Evolutionary conservation across 2,888 invertebrate species (phyloP), one percentile per base, ranked within the genome.

Genomic region (Charanyca ferruginea): DNA sequence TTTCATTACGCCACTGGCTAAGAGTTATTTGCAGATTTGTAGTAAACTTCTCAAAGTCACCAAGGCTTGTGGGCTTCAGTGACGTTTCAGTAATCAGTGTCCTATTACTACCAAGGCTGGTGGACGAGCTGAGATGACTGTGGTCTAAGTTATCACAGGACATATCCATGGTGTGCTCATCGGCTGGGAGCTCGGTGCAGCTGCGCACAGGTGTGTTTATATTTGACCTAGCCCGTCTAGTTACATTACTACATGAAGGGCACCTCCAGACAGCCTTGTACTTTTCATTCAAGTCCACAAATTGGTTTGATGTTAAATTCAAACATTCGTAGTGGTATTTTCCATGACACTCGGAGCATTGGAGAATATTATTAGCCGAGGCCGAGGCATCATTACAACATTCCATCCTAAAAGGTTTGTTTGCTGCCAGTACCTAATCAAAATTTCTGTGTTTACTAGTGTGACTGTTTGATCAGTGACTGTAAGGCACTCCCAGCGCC

Each of bases 1-100:
- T 54, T 8, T 54, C 54, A 54, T 41, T 25, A 38, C 54, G 54
- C 54, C 54, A 54, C 16, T 54, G 23, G 22, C 11, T 54, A n/a
- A 54, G 25, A 11, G 42, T 54, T 25, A 11, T 23, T 20, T 32
- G 13, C 28, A 55, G 32, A 18, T 32, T 45, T 16, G 18, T 25
- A 20, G 55, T 32, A 28, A 45, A 45, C 13, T 8, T 13, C 16
- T 45, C 22, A 20, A 55, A 22, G 20, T 45, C 55, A 18, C 18
- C 3, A 6, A 13, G 11, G 23, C 2, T 47, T 6, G 13, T 22
- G 11, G 49, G n/a, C 18, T 16, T 16, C 13, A 1, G 4, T 3
- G 18, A 38, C 22, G 35, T 48, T 9, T 38, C 38, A 6, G 48
- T 13, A 23, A 48, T 23, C 13, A 58, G n/a, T 0, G 47, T 58